Evolutionary conservation across 1,140 invertebrate genomes (phyloP), one percentile per base, ranked within the genome.

Genomic region (Formica selysi): DNA sequence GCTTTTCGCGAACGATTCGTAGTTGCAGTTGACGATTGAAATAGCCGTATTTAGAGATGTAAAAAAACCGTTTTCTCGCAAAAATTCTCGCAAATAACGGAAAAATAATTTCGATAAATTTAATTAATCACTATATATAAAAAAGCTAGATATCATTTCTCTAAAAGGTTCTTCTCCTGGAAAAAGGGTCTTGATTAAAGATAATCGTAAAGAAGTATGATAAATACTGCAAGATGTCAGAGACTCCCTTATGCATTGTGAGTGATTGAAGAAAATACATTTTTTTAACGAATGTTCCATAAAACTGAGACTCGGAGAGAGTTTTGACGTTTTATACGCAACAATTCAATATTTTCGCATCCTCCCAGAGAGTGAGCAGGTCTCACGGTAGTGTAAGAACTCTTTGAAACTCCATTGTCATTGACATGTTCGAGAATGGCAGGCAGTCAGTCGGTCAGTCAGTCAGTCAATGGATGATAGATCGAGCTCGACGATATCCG

Each of bases 391-490:
- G 48, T 51, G 48, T 5, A 51, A 26, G 16, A 62, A 6, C 10
- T 48, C 36, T 65, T 11, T 19, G 19, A 32, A 32, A 48, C 3
- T 64, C 11, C 11, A 61, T 16, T 29, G 29, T 64, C 16, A 36
- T 11, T 51, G 76, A 65, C 29, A 36, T 10, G 41, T 32, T 65
- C 61, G 59, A 38, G 61, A 78, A 48, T 32, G 26, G 38, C 76
- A 79, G 44, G 57, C 54, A 57, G 13, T 64, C 62, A 64, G 62
- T 64, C 62, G 38, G 62, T 29, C 10, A 64, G 61, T 32, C 61
- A 76, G 74, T 76, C 74, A 74, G 71, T 74, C 71, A 76, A 59
- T 67, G 29, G 62, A 68, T 32, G 57, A 29, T 29, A 29, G 76
- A 70, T 70, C 62, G 48, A 57, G 64, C 16, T 10, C 10, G 22